These are phyloP conservation scores for Hydrolagus colliei DNA, from an alignment of 2,797 vertebrate species.

Conservation along the genomic window DNA sequence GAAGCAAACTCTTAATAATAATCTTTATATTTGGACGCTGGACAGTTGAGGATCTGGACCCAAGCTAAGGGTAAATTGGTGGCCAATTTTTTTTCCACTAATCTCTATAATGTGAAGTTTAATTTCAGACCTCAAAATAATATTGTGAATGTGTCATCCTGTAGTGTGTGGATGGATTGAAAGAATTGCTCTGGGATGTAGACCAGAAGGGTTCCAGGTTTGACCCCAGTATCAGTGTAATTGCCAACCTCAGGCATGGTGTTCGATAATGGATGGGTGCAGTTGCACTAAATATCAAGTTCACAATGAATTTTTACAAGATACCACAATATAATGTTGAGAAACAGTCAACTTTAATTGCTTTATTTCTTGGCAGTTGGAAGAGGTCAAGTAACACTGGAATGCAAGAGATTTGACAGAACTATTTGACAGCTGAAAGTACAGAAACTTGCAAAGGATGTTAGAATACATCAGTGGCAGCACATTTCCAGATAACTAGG, in stretches of 20 bases:
- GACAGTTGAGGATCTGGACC: constrained; percentile 46
- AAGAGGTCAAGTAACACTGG: constrained; percentile 51
- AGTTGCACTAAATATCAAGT: background rate
- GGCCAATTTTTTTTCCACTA: no score
- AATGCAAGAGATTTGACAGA: constrained; percentile 49
- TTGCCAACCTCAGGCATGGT: no score
- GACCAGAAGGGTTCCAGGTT: no score
- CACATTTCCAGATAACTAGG: constrained; percentile 3
- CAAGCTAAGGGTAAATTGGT: constrained; percentile 43
- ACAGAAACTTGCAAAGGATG: constrained; percentile 46
- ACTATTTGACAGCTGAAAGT: constrained; percentile 49
- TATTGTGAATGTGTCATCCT: no score
- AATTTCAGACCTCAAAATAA: no score
- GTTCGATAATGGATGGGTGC: no score
- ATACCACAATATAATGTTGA: background rate
- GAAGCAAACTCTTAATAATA: constrained; percentile 51
- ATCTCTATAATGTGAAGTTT: no score
- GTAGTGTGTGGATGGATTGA: no score
- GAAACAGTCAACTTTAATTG: constrained; percentile 21
- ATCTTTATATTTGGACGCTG: constrained; percentile 69
- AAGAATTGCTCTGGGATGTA: no score
- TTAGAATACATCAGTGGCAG: constrained; percentile 52
- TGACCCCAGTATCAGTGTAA: no score
- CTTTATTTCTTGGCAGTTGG: constrained; percentile 47
- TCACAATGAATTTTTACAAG: background rate